Conservation (phyloP, 2,113 vertebrate species). For the Hystrix cristata region DNA sequence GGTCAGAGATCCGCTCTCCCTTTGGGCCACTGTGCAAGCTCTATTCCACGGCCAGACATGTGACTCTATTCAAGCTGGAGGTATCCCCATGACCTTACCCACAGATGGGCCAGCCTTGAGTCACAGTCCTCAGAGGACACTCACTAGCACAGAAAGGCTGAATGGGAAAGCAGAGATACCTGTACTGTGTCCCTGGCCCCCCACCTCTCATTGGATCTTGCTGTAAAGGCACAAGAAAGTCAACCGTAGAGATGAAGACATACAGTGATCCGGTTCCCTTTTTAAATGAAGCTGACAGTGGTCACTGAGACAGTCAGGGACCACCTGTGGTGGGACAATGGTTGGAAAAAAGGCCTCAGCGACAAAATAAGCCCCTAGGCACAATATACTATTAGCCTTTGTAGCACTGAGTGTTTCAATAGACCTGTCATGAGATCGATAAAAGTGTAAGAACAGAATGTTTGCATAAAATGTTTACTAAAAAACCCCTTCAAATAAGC, state of each 20-base stretch:
- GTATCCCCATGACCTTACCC: neutral
- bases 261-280: neutral
- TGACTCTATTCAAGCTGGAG: neutral
- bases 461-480: neutral
- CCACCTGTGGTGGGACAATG: neutral
- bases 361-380: neutral
- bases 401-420: neutral
- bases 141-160: neutral
- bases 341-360: neutral
- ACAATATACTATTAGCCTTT: neutral
- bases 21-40: neutral
- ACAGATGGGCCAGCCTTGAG: neutral
- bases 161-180: neutral
- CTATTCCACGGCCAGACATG: neutral
- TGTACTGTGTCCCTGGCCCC: too few species aligned
- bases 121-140: neutral
- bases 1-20: neutral
- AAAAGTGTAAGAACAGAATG: neutral
- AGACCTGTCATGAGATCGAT: neutral
- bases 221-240: neutral
- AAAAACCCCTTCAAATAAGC: neutral
- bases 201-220: neutral
- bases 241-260: neutral
- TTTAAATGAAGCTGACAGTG: neutral
- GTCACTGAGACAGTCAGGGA: neutral